Base-by-base conservation (phyloP, 2,888 invertebrate genomes). In the Exocentrus adspersus region DNA sequence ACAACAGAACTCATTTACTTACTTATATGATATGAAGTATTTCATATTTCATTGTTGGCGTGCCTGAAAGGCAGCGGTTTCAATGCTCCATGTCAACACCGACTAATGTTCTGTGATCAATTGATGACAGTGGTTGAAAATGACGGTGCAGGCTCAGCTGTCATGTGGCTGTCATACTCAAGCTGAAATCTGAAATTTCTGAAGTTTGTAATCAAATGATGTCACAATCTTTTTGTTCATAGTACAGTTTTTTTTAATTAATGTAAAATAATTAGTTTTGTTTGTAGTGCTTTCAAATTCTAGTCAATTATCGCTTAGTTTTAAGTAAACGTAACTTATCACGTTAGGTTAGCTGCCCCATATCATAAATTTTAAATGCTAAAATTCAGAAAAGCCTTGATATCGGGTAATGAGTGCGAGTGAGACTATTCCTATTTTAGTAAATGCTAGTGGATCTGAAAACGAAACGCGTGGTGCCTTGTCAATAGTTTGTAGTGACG, bases 381-480 rank as follows among this genome's bases (percentile, higher is more conserved):
- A 57, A 60, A 59, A 50, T 24, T 45, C 59, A 56, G 51, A 60
- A 60, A 50, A 46, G 48, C 19, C 9, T 41, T 46, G 17, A 37
- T 53, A 24, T 52, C 67, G 75, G 80, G 81, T 82, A 75, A 82
- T 82, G 82, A 82, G 79, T 80, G 78, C 78, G 70, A 79, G 78
- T 77, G 82, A 82, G 74, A 77, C 81, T 71, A 77, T 79, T 72
- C 79, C 80, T 72, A 82, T 82, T 71, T 72, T 82, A 77, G 79
- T 80, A 67, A 80, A 81, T 72, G 79, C 79, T 63, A 76, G 76
- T 68, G 72, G 74, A 69, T 74, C 70, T 46, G 78, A 78, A 69
- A 77, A 74, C 74, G 78, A 79, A 73, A 77, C 78, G 68, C 79
- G 77, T 65, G 76, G 79, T 76, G 78, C 78, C 75, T 77, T 80